These are phyloP conservation scores for Hemibagrus guttatus DNA, from an alignment of 2,797 vertebrate species.

Conservation along the genomic window DNA sequence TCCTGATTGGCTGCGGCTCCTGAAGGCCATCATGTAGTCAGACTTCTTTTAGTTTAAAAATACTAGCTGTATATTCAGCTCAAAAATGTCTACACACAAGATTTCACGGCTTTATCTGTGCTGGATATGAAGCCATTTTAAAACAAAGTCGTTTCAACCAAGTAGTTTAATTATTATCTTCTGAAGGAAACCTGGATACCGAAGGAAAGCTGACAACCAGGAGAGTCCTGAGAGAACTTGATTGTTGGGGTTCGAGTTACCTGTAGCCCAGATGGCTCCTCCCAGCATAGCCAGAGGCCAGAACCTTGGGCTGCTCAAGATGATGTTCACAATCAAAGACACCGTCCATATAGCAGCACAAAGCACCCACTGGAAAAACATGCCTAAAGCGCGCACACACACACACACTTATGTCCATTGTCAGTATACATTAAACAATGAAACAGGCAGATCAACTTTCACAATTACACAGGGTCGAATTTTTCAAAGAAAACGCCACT, in stretches of 20 bases:
- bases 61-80: background rate
- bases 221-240: background rate
- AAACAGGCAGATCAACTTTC: background rate
- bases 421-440: background rate
- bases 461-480: background rate
- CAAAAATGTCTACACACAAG: background rate
- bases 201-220: background rate
- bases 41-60: background rate
- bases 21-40: background rate
- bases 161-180: too few relatives aligned
- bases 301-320: conserved; percentile 76
- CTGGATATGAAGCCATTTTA: background rate
- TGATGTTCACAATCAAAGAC: conserved; percentile 76
- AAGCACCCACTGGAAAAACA: conserved; percentile 61
- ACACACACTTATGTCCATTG: background rate
- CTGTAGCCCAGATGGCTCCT: conserved; percentile 84
- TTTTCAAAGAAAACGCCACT: background rate
- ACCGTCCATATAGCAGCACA: conserved; percentile 75
- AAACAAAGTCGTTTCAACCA: background rate
- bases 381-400: conserved; percentile 34
- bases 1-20: background rate
- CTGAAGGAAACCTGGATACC: background rate
- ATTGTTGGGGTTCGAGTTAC: conserved; percentile 56
- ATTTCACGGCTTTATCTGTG: background rate
- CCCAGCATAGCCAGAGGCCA: conserved; percentile 86